Evolutionary conservation across 2,888 invertebrate species (phyloP), one percentile per base, ranked within the genome.

Genomic region (Tholera decimalis): DNA sequence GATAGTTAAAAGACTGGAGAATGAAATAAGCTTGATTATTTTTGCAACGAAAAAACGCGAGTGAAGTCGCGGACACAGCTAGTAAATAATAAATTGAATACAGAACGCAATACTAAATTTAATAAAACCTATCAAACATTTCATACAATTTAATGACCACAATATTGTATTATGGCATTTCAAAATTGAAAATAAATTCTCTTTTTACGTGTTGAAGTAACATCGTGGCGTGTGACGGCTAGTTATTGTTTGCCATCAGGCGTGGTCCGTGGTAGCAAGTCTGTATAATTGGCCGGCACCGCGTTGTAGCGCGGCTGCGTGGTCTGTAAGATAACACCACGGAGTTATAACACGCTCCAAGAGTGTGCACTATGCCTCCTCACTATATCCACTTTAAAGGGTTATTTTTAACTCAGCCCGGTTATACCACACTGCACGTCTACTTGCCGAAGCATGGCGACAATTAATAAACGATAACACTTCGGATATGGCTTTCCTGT

Each of bases 251-350:
- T 64, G 67, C 74, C 58, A 68, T 67, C 68, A 74, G 73, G 56
- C 76, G 54, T 65, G 65, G 76, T 73, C 56, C 73, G 55, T 70
- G 69, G 74, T 76, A 70, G 72, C 65, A 70, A 81, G 77, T 64
- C 76, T 80, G 69, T 84, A 87, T 89, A 89, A 89, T 89, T 89
- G 89, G 87, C 86, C 79, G 76, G 64, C 83, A 79, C 61, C 81
- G 79, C 79, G 66, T 56, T 67, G 70, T 57, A 63, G 64, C 15
- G 35, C 15, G 35, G 15, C 35, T 6, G 35, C 64, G 30, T 79
- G 77, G 80, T 84, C 79, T 83, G 82, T 72, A 78, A 86, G 87
- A 89, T 88, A 88, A 86, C 82, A 58, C 76, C 43, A 41, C 56
- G 4, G 53, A 67, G 35, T 51, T n/a, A 26, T 41, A 55, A 60